These are phyloP conservation scores for Motacilla alba DNA, from an alignment of 2,113 vertebrate genomes.

Conservation along the genomic window DNA sequence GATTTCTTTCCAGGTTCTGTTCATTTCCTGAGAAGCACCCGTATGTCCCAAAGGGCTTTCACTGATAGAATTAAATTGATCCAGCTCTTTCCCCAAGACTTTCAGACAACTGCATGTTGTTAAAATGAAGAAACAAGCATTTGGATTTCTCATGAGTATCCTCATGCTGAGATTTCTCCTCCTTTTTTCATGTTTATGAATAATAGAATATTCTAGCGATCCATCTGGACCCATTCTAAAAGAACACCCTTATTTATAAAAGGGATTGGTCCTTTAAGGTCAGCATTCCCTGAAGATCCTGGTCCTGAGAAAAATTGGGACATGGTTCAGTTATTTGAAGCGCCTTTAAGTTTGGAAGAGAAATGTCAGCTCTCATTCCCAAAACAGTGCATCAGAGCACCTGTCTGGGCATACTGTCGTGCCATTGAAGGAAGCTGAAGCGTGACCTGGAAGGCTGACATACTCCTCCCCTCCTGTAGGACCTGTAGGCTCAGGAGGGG, in stretches of 20 bases:
- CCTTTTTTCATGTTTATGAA: background rate
- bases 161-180: background rate
- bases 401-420: background rate
- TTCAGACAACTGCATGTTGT: background rate
- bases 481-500: background rate
- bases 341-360: background rate
- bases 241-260: background rate
- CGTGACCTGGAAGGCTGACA: background rate
- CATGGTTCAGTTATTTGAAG: background rate
- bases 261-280: background rate
- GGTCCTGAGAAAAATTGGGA: background rate
- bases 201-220: background rate
- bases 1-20: background rate
- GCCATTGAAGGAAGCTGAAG: background rate
- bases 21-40: background rate
- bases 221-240: background rate
- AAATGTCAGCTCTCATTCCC: background rate
- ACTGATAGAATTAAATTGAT: background rate
- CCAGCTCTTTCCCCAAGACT: background rate
- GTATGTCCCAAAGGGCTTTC: background rate
- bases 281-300: background rate
- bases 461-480: accelerated
- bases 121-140: background rate
- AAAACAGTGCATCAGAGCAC: background rate
- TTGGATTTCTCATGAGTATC: background rate